Evolutionary conservation across 1,140 invertebrate species (phyloP).

Genomic region (Platorchestia sp.): DNA sequence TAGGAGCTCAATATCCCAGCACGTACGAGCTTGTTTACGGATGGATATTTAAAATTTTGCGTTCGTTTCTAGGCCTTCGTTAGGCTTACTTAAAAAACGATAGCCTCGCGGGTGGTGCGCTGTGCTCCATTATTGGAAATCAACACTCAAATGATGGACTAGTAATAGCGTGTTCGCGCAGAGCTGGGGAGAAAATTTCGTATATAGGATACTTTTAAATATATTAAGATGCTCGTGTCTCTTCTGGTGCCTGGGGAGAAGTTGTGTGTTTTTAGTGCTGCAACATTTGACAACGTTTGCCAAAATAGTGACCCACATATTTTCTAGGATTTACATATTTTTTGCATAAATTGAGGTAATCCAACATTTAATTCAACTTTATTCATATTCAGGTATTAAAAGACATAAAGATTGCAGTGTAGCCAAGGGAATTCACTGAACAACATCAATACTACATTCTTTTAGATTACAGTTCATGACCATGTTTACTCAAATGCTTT

Average conservation of each 20-base stretch:
- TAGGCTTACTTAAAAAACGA: constrained; percentile 1
- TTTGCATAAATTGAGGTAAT: no score
- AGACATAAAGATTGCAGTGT: no score
- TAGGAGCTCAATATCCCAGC: background rate
- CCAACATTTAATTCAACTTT: background rate
- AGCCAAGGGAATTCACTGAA: no score
- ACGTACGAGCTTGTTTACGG: background rate
- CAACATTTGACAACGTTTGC: background rate
- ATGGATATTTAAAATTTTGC: background rate
- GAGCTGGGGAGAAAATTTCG: no score
- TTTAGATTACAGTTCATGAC: no score
- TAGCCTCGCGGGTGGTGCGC: background rate
- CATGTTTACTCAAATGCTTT: no score
- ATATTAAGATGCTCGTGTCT: no score
- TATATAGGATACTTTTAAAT: no score
- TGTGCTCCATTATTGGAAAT: background rate
- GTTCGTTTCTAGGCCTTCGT: background rate
- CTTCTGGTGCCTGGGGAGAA: background rate
- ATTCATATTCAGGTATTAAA: no score
- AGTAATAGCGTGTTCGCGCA: background rate
- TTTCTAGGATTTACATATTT: no score
- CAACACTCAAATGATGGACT: background rate
- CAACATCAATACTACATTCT: no score
- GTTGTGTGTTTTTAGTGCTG: background rate
- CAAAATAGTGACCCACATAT: no score